These are phyloP conservation scores for Plectrocnemia conspersa DNA, from an alignment of 1,140 invertebrate genomes.

Conservation along the genomic window DNA sequence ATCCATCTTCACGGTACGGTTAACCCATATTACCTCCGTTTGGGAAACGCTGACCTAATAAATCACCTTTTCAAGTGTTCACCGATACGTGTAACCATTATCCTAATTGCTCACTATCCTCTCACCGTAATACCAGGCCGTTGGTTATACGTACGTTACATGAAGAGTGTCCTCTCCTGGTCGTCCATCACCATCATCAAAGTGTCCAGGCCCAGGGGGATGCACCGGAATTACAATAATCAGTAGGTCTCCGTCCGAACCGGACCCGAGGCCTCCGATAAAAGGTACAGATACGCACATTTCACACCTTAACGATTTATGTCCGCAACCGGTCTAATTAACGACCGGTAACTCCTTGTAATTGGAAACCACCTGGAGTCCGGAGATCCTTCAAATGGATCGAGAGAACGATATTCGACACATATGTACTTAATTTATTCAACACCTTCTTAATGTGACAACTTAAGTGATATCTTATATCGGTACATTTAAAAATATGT, in stretches of 20 bases:
- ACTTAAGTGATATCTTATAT: too few species aligned
- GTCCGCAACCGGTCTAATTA: neutral
- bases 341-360: slow-evolving; percentile 5
- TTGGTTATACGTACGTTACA: neutral
- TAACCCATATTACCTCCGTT: neutral
- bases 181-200: neutral
- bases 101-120: neutral
- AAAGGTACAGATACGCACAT: neutral
- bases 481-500: too few species aligned
- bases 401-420: too few species aligned
- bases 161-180: neutral
- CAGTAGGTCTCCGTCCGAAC: neutral
- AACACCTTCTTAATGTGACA: too few species aligned
- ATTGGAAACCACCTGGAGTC: slow-evolving; percentile 1
- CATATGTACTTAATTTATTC: too few species aligned
- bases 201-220: neutral
- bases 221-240: neutral
- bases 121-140: neutral
- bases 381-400: too few species aligned
- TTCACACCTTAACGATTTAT: slow-evolving; percentile 4
- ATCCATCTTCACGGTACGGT: neutral
- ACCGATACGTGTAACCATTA: neutral
- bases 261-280: neutral
- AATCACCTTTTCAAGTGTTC: neutral
- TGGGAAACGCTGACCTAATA: neutral